These are phyloP conservation scores for Anguilla pacifica DNA, from an alignment of 2,797 vertebrate genomes.

Conservation along the genomic window DNA sequence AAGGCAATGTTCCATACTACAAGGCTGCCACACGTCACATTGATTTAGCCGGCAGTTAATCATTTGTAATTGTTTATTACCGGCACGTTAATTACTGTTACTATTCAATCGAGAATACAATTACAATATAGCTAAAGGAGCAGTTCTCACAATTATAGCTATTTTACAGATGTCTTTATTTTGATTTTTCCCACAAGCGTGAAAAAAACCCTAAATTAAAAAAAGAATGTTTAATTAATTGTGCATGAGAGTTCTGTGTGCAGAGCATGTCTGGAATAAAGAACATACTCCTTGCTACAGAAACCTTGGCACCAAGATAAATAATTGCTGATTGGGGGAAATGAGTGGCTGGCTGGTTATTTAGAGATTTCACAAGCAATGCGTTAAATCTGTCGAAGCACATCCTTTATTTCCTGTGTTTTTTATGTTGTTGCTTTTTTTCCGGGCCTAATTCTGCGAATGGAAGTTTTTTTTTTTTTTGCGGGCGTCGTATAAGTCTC, in stretches of 20 bases:
- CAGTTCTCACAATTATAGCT: conserved; percentile 4
- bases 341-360: conserved; percentile 2
- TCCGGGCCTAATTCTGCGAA: neutral
- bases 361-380: neutral
- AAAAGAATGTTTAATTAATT: neutral
- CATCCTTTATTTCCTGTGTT: neutral
- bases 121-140: neutral
- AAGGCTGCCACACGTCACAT: neutral
- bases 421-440: neutral
- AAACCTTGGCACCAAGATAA: neutral
- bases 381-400: conserved; percentile 6
- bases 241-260: neutral
- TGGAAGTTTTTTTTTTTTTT: neutral
- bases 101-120: conserved; percentile 18
- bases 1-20: neutral
- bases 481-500: neutral
- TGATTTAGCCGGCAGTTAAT: conserved; percentile 3
- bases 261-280: neutral
- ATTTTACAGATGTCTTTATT: neutral
- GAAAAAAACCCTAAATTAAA: neutral
- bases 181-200: neutral
- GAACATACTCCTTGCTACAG: neutral
- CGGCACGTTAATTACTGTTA: conserved; percentile 20
- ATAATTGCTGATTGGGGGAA: neutral
- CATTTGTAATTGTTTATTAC: conserved; percentile 17